Evolutionary conservation across 2,797 vertebrate species (phyloP).

Genomic region (Erethizon dorsatum): DNA sequence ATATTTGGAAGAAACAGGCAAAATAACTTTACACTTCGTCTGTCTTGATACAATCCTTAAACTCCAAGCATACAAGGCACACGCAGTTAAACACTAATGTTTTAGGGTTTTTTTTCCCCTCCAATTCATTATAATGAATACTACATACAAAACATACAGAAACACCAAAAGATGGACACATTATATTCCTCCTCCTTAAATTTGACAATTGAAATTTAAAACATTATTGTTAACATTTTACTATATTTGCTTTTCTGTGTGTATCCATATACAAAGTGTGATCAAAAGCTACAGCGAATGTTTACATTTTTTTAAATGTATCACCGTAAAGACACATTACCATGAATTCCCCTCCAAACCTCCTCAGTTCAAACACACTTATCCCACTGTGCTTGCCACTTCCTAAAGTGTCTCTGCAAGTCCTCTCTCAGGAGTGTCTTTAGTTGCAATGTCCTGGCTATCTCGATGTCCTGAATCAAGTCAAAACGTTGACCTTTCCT

Average conservation of each 20-base stretch:
- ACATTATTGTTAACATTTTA: background rate
- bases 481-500: background rate
- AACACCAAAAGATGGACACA: background rate
- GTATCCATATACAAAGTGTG: background rate
- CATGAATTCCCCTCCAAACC: background rate
- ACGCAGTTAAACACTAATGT: background rate
- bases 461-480: background rate
- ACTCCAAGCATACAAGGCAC: background rate
- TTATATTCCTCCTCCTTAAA: background rate
- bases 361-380: background rate
- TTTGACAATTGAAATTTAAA: background rate
- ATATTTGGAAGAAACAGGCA: background rate
- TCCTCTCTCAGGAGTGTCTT: background rate
- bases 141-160: background rate
- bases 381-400: too few relatives aligned
- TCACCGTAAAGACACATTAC: background rate
- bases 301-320: background rate
- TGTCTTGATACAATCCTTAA: background rate
- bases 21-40: background rate
- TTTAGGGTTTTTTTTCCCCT: background rate
- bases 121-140: background rate
- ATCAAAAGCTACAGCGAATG: background rate
- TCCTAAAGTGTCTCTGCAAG: background rate
- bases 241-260: background rate
- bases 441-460: accelerated